phyloP scores from a whole-genome alignment of 92 coral and sea anemone species.

The Palythoa caribaeorum region DNA sequence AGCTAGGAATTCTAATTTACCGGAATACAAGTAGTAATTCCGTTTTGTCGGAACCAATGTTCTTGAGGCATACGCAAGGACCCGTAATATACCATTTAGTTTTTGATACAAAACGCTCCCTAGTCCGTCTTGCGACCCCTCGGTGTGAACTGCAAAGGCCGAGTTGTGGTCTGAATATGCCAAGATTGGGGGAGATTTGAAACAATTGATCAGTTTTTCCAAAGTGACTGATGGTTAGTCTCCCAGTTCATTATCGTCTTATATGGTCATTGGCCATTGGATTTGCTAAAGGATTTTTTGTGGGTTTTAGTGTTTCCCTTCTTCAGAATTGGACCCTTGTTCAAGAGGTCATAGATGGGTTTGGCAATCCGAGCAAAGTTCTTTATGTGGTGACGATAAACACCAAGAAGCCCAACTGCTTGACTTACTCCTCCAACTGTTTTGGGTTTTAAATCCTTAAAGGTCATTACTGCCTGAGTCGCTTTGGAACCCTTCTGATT shows the following conservation, averaged over 20 bases:
- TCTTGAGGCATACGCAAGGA: constrained; percentile 49
- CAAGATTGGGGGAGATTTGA: constrained; percentile 18
- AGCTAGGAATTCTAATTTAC: constrained; percentile 53
- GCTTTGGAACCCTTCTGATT: constrained; percentile 54
- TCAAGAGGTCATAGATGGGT: constrained; percentile 39
- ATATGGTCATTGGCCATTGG: not conserved
- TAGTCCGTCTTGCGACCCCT: constrained; percentile 41
- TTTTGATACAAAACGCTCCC: constrained; percentile 49
- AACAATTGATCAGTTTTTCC: constrained; percentile 15
- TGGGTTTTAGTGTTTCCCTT: constrained; percentile 6
- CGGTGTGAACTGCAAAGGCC: too few species aligned
- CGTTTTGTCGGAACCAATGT: constrained; percentile 42
- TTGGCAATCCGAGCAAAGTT: constrained; percentile 46
- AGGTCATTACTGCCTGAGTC: constrained; percentile 29
- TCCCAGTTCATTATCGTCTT: constrained; percentile 17
- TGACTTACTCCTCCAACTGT: constrained; percentile 53
- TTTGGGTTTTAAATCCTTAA: constrained; percentile 27
- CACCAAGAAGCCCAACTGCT: constrained; percentile 49
- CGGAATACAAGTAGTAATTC: constrained; percentile 50
- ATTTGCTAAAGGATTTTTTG: not conserved
- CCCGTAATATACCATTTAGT: constrained; percentile 39
- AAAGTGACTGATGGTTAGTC: constrained; percentile 37
- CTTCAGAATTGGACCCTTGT: not conserved
- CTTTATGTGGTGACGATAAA: constrained; percentile 48
- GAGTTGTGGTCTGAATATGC: too few species aligned